Percentiles rank a stretch among this genome's conserved stretches.
Evolutionary conservation across 2,797 vertebrate genomes (phyloP).

Genomic region (Uromys caudimaculatus): DNA sequence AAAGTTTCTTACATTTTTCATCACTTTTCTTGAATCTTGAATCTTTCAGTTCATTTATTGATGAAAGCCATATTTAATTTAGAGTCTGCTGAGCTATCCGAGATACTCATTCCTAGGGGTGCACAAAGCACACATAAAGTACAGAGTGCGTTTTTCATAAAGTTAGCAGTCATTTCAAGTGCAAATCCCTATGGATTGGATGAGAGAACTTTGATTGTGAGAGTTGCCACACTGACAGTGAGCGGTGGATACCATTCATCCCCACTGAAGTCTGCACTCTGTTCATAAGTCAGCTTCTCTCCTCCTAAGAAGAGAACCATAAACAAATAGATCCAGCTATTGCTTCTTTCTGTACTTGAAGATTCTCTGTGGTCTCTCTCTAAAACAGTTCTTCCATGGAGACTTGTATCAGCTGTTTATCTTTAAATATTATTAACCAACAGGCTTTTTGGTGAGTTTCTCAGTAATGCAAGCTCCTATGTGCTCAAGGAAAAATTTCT

Average conservation of each 20-base stretch:
- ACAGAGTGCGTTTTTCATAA: fast-evolving
- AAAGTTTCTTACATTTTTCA: neutral
- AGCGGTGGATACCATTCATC: neutral
- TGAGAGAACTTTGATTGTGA: slow-evolving; percentile 87
- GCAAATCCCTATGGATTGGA: slow-evolving; percentile 79
- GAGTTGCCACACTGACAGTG: neutral
- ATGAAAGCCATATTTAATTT: slow-evolving; percentile 6
- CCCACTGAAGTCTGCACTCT: fast-evolving
- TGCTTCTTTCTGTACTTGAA: neutral
- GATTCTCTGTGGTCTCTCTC: slow-evolving; percentile 54
- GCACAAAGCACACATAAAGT: neutral
- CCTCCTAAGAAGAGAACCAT: slow-evolving; percentile 62
- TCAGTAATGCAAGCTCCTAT: fast-evolving
- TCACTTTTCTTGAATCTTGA: neutral
- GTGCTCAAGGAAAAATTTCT: neutral
- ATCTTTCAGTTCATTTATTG: neutral
- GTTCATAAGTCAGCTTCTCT: slow-evolving; percentile 3
- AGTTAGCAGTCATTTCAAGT: slow-evolving; percentile 72
- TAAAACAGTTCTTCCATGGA: slow-evolving; percentile 67
- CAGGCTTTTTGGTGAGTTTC: neutral
- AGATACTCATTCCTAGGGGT: neutral
- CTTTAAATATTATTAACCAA: slow-evolving; percentile 72
- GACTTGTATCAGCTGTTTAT: slow-evolving; percentile 80
- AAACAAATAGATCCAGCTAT: slow-evolving; percentile 63
- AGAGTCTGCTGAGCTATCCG: neutral